Base-by-base conservation (phyloP, 1,140 invertebrate species). In the Aethina tumida region DNA sequence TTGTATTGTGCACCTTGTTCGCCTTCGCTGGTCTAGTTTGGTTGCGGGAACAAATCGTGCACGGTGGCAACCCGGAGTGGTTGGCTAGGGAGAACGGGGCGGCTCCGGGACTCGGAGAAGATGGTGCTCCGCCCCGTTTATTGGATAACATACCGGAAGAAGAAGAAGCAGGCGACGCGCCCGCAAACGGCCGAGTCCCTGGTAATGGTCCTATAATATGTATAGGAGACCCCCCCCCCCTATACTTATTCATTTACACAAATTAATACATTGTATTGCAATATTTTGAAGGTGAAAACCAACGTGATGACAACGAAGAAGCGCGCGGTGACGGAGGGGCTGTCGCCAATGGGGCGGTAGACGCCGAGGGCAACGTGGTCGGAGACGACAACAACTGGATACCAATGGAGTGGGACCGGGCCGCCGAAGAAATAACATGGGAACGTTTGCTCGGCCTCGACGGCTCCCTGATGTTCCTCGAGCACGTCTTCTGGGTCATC, bases 401-500 rank as follows among this genome's bases (percentile, higher is more conserved):
- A 67, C 91, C 91, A 1, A 93, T 97, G 71, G 93, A 97, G 55
- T 97, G 94, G 92, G 94, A 98, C 59, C 68, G 94, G 50, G 93
- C 90, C 0, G 91, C 87, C 16, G 96, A 99, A 54, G 96, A 99
- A 61, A 62, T 99, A 2, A 98, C 96, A 0, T 99, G 95, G 95
- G 94, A 98, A 60, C 71, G 94, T 50, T 67, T 99, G 1, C 68
- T 99, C 1, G 96, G 96, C 2, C 65, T 99, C 2, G 96, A 99
- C 69, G 96, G 96, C 0, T 97, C 94, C 0, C 73, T 99, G 17
- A 80, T 95, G 9, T 99, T 99, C 57, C 66, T 99, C 15, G 96
- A 99, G 66, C 94, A 99, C 69, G 94, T 98, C 0, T 97, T 99
- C 60, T 99, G 95, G 95, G 93, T 97, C 5, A 88, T 97, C 5